Evolutionary conservation across 2,888 invertebrate species (phyloP), one percentile per base, ranked within the genome.

Genomic region (Hyalella azteca): DNA sequence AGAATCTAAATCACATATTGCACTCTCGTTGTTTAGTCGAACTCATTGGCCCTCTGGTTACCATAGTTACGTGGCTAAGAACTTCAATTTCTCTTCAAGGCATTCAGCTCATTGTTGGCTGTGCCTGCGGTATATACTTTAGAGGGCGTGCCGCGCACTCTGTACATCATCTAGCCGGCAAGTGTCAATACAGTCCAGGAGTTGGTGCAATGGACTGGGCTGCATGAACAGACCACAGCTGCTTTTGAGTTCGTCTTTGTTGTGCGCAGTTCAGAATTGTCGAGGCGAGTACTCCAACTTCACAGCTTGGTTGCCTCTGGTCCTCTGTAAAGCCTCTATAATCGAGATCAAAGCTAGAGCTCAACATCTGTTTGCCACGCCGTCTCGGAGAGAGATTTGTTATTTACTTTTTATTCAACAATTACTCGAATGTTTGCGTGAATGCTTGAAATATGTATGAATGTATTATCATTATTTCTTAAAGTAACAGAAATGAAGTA

Each of bases 321-420:
- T 66, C 66, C n/a, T 32, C 29, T 66, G 36, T 36, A 66, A 66
- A 66, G 66, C 66, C 66, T 29, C 66, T 36, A 36, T 66, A 66
- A 66, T 66, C 66, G 66, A 66, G 66, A 66, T 66, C 66, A 66
- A 66, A 66, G 66, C 66, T 29, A 7, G 32, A 15, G 66, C 36
- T 66, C 66, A 36, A 36, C 66, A 36, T 36, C 36, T 66, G 66
- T 36, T 66, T 66, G 66, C 54, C 29, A 26, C 54, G 5, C 26
- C 54, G 54, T 54, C 54, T 22, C 13, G 11, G 54, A 7, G 49
- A n/a, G n/a, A n/a, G n/a, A n/a, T n/a, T n/a, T n/a, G n/a, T n/a
- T n/a, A n/a, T n/a, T n/a, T n/a, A n/a, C n/a, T n/a, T n/a, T n/a
- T n/a, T n/a, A n/a, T n/a, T n/a, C n/a, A n/a, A 26, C 54, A 54